Conservation (phyloP, 2,113 vertebrate species). For the Bujurquina vittata region DNA sequence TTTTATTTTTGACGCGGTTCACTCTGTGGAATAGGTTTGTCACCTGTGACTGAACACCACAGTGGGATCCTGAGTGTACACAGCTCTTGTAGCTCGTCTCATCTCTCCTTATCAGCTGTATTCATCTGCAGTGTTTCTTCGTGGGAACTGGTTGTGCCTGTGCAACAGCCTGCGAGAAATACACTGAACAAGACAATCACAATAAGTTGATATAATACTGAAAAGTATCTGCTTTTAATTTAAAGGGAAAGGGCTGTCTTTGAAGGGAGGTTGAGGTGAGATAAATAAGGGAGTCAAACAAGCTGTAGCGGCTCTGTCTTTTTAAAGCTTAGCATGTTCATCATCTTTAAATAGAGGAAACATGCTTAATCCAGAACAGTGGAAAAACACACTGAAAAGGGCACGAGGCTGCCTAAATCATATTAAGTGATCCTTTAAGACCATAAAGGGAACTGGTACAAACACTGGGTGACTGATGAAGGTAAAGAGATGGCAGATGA, state of each 20-base stretch:
- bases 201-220: neutral
- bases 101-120: constrained; percentile 33
- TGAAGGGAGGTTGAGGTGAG: neutral
- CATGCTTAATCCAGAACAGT: constrained; percentile 29
- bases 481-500: constrained; percentile 34
- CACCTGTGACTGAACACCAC: neutral
- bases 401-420: neutral
- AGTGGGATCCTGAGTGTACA: neutral
- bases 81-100: constrained; percentile 9
- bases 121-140: constrained; percentile 27
- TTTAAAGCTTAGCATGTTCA: neutral
- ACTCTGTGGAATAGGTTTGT: neutral
- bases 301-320: neutral
- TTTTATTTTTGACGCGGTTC: neutral
- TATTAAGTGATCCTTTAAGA: constrained; percentile 34
- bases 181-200: neutral
- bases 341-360: constrained; percentile 32
- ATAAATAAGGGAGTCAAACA: neutral
- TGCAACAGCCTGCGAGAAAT: neutral
- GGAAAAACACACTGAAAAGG: constrained; percentile 43
- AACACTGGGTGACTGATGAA: constrained; percentile 45
- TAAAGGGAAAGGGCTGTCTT: neutral
- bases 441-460: constrained; percentile 32
- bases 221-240: neutral
- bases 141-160: constrained; percentile 23